A percentile compares a stretch with the other conserved stretches of the same genome.
phyloP scores from a whole-genome alignment of 2,113 vertebrate species.

The Pseudopodoces humilis region DNA sequence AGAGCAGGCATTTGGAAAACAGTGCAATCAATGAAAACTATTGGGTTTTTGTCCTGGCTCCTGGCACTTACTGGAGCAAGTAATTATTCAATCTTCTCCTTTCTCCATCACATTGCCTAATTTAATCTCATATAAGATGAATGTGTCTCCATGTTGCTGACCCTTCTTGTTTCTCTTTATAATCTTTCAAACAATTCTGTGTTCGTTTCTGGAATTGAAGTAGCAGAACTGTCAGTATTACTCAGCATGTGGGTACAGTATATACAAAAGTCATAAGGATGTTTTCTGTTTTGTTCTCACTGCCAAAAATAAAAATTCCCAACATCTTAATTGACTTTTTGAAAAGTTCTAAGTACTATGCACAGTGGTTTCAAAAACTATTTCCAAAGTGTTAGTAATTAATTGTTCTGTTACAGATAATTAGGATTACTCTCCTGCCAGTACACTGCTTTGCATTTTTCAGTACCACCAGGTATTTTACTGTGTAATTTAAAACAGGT shows the following conservation, averaged over 20 bases:
- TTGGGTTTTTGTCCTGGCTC: not conserved
- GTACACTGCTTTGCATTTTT: not conserved
- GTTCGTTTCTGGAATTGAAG: not conserved
- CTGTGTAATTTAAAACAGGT: not conserved
- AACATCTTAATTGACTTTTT: not conserved
- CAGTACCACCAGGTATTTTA: not conserved
- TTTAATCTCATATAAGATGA: not conserved
- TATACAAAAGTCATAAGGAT: not conserved
- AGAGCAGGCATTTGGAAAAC: not conserved
- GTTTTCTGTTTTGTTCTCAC: not conserved
- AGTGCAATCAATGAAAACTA: not conserved
- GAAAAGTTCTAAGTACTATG: not conserved
- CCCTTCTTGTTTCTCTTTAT: not conserved
- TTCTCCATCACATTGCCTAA: not conserved
- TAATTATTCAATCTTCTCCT: not conserved
- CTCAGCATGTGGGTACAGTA: not conserved
- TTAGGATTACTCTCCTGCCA: not conserved
- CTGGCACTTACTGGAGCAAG: not conserved
- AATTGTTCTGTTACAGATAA: not conserved
- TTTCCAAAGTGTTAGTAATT: not conserved
- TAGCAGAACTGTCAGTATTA: not conserved
- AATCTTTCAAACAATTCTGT: not conserved
- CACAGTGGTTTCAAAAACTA: not conserved
- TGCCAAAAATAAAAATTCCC: not conserved
- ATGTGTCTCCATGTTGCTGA: not conserved